Evolutionary conservation across 2,888 invertebrate genomes (phyloP), one percentile per base, ranked within the genome.

Genomic region (Hypolimnas misippus): DNA sequence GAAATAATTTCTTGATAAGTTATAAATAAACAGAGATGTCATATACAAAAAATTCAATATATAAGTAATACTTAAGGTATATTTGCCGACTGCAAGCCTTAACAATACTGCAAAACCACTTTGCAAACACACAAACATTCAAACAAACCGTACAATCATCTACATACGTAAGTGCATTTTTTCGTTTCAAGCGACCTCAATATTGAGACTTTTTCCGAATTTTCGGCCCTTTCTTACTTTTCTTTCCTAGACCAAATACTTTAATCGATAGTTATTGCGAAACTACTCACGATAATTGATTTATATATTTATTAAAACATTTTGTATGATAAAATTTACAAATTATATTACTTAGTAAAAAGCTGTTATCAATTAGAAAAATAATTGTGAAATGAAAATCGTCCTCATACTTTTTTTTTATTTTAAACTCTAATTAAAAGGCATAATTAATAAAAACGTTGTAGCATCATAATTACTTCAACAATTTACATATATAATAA

Each of bases 21-120:
- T 3, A 25, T 25, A 3, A 25, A 3, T 25, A 25, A 25, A 25
- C 25, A 2, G 25, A 25, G 25, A 25, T 25, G 5, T 3, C 2
- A 25, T 25, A 25, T 3, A 35, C 33, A 44, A 55, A 29, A 31
- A 29, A 31, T 16, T 42, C 25, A 21, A 21, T 29, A 40, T 46
- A 54, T 21, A 51, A 31, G 42, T 40, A 19, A 46, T 46, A 46
- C 44, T 46, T 21, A 10, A 21, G 2, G 69, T 73, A 67, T 87
- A 75, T 86, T 84, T 86, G 79, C 70, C 70, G 69, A 82, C 73
- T 75, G 80, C 81, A 78, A 85, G 71, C 86, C 83, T 82, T 70
- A 62, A 76, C 79, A 78, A 76, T 78, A 82, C 81, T 78, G 84
- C 80, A 77, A 80, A 79, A 81, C 79, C 76, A 77, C 77, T 84